Evolutionary conservation across 2,113 vertebrate species (phyloP), one percentile per base, ranked within the genome.

Genomic region (Gambusia affinis): DNA sequence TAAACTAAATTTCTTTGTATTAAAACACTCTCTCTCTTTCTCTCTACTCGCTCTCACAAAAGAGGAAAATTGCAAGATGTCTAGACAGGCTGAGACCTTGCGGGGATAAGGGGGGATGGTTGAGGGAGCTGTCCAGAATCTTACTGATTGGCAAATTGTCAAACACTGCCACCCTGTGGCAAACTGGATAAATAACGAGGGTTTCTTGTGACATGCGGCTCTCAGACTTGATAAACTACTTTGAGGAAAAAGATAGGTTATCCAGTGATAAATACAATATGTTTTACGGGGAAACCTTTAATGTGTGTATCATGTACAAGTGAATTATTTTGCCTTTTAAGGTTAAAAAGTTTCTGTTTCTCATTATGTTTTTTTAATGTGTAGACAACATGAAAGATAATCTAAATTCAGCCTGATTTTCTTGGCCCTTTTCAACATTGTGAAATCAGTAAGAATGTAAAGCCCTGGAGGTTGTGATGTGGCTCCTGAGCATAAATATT

Each of bases 131-230:
- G 81, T 81, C 78, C 10, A n/a, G 57, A 73, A n/a, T 0, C 3
- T 33, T 71, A 73, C 4, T 0, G 29, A 11, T 7, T 27, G 62
- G 74, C 11, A 44, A 29, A 14, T 30, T 83, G 76, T 81, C 54
- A 70, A 80, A 85, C 76, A 90, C 80, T 88, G 87, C 87, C 89
- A 80, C 30, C 87, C 0, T 57, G 85, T 88, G 92, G 81, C 30
- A 12, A 75, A 1, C 1, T 47, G 24, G 51, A 8, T n/a, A 57
- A 11, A 57, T 57, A n/a, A 57, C 7, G 8, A 10, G 51, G 5
- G 4, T 57, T n/a, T 57, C 8, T 57, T 39, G 4, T 47, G 14
- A 47, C 44, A 12, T 17, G 22, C 15, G 17, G 7, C n/a, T 17
- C 10, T 29, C 10, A 60, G 11, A 47, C 14, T 17, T 47, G 17